These are phyloP conservation scores for Opisthocomus hoazin DNA, from an alignment of 2,113 vertebrate genomes.

Conservation along the genomic window DNA sequence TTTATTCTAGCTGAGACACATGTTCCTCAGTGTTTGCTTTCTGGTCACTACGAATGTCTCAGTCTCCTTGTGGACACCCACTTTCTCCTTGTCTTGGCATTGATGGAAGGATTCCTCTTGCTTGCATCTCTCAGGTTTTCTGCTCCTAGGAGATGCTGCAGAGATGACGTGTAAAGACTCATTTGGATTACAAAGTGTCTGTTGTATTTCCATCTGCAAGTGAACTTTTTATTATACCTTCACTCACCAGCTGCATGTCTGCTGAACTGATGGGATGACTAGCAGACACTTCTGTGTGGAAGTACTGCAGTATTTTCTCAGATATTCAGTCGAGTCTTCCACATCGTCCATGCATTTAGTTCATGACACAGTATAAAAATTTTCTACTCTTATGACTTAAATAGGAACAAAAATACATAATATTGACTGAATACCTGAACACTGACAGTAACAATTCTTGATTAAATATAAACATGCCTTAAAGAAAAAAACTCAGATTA, in stretches of 20 bases:
- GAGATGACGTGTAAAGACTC: not conserved
- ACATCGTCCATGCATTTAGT: not conserved
- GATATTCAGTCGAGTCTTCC: not conserved
- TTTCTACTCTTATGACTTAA: not conserved
- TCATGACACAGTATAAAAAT: not conserved
- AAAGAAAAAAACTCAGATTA: not conserved
- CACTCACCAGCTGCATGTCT: not conserved
- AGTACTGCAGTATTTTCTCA: not conserved
- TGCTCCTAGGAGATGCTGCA: not conserved
- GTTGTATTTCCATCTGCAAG: not conserved
- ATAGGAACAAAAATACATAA: not conserved
- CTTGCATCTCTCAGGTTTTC: not conserved
- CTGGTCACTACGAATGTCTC: not conserved
- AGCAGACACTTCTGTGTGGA: not conserved
- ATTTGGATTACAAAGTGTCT: not conserved
- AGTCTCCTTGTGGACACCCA: accelerated
- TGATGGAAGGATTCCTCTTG: not conserved
- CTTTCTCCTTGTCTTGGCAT: not conserved
- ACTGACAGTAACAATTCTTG: not conserved
- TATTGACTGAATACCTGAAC: not conserved
- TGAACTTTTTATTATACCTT: not conserved
- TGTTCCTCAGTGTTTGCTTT: not conserved
- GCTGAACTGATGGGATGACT: not conserved
- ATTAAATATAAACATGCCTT: not conserved
- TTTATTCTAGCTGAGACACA: not conserved